phyloP scores from a whole-genome alignment of 2,888 invertebrate species.

The Melanargia galathea region DNA sequence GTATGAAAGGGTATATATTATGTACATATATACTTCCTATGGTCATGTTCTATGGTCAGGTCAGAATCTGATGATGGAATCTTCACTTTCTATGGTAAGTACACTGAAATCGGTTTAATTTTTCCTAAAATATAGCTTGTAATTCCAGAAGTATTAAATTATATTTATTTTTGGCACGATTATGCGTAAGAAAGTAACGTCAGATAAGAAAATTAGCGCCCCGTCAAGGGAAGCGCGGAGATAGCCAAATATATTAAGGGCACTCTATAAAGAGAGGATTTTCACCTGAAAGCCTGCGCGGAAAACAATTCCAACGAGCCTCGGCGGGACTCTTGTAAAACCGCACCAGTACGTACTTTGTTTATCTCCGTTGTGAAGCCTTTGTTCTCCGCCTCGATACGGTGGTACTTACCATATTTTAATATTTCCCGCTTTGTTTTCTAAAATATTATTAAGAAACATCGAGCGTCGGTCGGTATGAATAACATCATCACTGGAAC shows the following conservation, averaged over 20 bases:
- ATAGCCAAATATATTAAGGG: conserved; percentile 73
- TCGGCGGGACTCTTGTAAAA: conserved; percentile 53
- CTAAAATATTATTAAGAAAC: conserved; percentile 17
- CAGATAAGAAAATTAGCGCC: conserved; percentile 70
- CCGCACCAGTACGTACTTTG: conserved; percentile 57
- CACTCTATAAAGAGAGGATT: conserved; percentile 64
- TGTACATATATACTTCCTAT: too few relatives aligned
- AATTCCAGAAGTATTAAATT: neutral
- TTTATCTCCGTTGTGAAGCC: conserved; percentile 61
- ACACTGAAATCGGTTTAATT: too few relatives aligned
- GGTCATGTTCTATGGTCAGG: too few relatives aligned
- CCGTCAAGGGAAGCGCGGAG: conserved; percentile 73
- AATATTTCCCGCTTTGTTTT: conserved; percentile 65
- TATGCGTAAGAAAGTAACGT: conserved; percentile 68
- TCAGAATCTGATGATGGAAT: too few relatives aligned
- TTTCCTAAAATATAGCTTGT: neutral
- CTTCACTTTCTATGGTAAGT: too few relatives aligned
- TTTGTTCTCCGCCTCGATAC: conserved; percentile 62
- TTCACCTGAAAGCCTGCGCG: conserved; percentile 57
- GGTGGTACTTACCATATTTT: conserved; percentile 62
- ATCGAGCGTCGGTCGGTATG: neutral
- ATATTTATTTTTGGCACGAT: conserved; percentile 46
- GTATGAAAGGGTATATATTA: too few relatives aligned
- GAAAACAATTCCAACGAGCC: conserved; percentile 54
- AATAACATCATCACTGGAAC: conserved; percentile 6